Percentiles rank a stretch among this genome's conserved stretches.
Conservation (phyloP, 1,140 invertebrate species). For the Latrodectus geometricus region DNA sequence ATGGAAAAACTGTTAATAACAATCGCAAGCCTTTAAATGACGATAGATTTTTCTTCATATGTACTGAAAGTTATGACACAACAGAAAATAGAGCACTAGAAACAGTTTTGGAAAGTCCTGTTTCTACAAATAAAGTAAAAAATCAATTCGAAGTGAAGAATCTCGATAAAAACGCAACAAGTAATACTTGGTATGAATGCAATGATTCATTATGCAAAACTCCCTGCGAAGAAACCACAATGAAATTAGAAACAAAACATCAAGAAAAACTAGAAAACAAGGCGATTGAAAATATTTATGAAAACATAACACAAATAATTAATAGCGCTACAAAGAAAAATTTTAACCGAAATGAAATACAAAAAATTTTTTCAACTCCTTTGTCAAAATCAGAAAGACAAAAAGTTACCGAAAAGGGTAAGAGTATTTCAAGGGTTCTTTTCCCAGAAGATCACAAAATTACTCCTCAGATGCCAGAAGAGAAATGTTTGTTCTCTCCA, state of each 20-base stretch:
- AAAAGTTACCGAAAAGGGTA: not conserved
- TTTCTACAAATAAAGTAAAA: not conserved
- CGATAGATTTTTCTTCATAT: conserved; percentile 32
- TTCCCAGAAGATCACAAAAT: not conserved
- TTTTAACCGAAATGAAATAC: conserved; percentile 19
- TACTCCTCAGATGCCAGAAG: not conserved
- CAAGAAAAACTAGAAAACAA: not conserved
- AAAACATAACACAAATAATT: conserved; percentile 55
- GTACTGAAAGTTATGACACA: not conserved
- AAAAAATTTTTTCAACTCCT: conserved; percentile 41
- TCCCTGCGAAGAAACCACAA: not conserved
- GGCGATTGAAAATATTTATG: conserved; percentile 26
- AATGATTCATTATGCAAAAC: conserved; percentile 45
- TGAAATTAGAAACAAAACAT: not conserved
- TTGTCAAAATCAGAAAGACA: conserved; percentile 1
- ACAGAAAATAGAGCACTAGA: not conserved
- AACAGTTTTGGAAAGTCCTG: conserved; percentile 4
- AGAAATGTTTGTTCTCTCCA: not conserved
- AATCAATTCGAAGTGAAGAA: not conserved
- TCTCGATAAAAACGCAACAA: not conserved
- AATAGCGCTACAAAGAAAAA: conserved; percentile 48
- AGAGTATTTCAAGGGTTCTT: conserved; percentile 12
- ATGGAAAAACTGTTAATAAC: not conserved
- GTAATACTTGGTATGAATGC: conserved; percentile 43
- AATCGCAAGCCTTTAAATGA: not conserved